These are phyloP conservation scores for Zaprionus bogoriensis DNA, from an alignment of 2,888 invertebrate species.

Conservation along the genomic window DNA sequence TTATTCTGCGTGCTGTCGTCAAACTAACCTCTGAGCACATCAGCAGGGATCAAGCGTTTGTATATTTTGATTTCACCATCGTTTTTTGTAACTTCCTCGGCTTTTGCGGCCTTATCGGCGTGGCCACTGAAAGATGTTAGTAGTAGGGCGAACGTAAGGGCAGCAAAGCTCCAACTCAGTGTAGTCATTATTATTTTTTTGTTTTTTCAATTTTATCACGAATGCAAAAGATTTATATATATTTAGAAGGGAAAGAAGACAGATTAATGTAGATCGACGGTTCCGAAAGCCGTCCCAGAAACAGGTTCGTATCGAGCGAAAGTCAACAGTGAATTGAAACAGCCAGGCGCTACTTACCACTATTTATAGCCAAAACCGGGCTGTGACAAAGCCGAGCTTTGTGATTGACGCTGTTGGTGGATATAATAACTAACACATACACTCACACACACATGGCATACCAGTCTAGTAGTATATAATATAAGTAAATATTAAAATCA, in stretches of 20 bases:
- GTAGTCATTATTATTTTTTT: slow-evolving; percentile 31
- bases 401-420: background rate
- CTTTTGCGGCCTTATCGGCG: slow-evolving; percentile 17
- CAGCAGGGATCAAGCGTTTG: slow-evolving; percentile 93
- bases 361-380: slow-evolving; percentile 74
- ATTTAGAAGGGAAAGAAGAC: too few species aligned
- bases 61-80: slow-evolving; percentile 87
- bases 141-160: slow-evolving; percentile 19
- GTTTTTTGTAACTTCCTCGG: slow-evolving; percentile 23
- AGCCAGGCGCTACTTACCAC: slow-evolving; percentile 52
- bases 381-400: background rate
- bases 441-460: too few species aligned
- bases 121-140: slow-evolving; percentile 16
- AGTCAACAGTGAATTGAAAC: slow-evolving; percentile 77
- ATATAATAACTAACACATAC: background rate
- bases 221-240: background rate
- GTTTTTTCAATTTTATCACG: background rate
- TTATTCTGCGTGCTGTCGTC: background rate
- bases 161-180: slow-evolving; percentile 12
- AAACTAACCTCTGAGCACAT: slow-evolving; percentile 91
- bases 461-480: too few species aligned
- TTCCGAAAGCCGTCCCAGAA: slow-evolving; percentile 34
- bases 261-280: slow-evolving; percentile 18
- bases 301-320: slow-evolving; percentile 70
- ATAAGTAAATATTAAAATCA: too few species aligned